Evolutionary conservation across 2,797 vertebrate species (phyloP).

Genomic region (Etheostoma perlongum): DNA sequence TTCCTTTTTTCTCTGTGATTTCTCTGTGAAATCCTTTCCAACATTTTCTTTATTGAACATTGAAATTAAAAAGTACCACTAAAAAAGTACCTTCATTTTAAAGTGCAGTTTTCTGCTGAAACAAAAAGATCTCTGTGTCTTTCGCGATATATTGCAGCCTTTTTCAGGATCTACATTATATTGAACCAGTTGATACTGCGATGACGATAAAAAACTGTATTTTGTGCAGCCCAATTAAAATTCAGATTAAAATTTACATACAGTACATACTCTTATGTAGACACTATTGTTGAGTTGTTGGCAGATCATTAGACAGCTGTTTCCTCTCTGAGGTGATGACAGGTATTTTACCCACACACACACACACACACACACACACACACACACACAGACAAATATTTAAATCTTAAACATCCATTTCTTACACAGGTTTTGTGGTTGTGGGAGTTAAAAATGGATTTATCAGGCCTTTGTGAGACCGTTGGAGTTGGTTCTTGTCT

Average conservation of each 20-base stretch:
- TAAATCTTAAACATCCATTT: not conserved
- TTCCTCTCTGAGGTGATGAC: constrained; percentile 5
- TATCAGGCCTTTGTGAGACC: not conserved
- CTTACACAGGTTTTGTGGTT: not conserved
- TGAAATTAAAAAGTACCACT: too few relatives aligned
- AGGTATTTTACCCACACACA: constrained; percentile 1
- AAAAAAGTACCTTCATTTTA: too few relatives aligned
- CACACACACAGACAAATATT: not conserved
- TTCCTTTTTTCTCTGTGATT: not conserved
- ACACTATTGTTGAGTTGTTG: not conserved
- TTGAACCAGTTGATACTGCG: too few relatives aligned
- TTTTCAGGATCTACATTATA: too few relatives aligned
- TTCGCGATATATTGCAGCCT: too few relatives aligned
- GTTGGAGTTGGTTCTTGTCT: not conserved
- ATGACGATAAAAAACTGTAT: too few relatives aligned
- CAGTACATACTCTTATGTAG: not conserved
- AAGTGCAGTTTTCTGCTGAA: too few relatives aligned
- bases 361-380: too few relatives aligned
- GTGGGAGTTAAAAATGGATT: not conserved
- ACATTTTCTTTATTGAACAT: too few relatives aligned
- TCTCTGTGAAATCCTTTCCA: too few relatives aligned
- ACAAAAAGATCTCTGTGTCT: too few relatives aligned
- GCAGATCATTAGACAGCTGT: not conserved
- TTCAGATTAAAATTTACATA: not conserved
- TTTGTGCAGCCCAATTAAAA: not conserved